These are phyloP conservation scores for Apodemia mormo DNA, from an alignment of 2,888 invertebrate genomes.

Conservation along the genomic window DNA sequence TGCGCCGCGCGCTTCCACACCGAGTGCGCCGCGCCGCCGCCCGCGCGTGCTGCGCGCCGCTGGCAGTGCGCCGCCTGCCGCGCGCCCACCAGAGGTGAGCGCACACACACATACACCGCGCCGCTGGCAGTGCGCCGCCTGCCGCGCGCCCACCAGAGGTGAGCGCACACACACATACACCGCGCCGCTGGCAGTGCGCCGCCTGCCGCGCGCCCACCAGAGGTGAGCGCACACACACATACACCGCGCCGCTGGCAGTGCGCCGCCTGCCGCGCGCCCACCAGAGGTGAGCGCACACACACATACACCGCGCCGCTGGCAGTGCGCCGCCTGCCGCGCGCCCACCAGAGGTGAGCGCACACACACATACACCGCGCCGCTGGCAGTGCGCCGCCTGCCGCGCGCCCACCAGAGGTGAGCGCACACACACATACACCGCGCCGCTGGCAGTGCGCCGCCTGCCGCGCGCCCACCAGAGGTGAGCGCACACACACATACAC, in stretches of 20 bases:
- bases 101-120: conserved; percentile 35
- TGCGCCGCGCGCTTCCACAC: conserved; percentile 86
- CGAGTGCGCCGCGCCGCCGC: conserved; percentile 85
- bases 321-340: too few relatives aligned
- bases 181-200: too few relatives aligned
- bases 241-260: conserved; percentile 71
- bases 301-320: conserved; percentile 35
- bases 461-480: conserved; percentile 28
- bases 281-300: conserved; percentile 24
- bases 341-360: too few relatives aligned
- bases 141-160: too few relatives aligned
- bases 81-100: conserved; percentile 25
- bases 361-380: too few relatives aligned
- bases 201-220: too few relatives aligned
- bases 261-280: conserved; percentile 42
- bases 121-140: too few relatives aligned
- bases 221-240: too few relatives aligned
- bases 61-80: conserved; percentile 69
- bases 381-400: too few relatives aligned
- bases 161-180: too few relatives aligned
- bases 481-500: background rate
- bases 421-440: conserved; percentile 39
- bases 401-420: too few relatives aligned
- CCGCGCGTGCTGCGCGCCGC: conserved; percentile 67
- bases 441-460: conserved; percentile 75